Conservation (phyloP, 2,888 invertebrate species). For the Melanargia galathea region DNA sequence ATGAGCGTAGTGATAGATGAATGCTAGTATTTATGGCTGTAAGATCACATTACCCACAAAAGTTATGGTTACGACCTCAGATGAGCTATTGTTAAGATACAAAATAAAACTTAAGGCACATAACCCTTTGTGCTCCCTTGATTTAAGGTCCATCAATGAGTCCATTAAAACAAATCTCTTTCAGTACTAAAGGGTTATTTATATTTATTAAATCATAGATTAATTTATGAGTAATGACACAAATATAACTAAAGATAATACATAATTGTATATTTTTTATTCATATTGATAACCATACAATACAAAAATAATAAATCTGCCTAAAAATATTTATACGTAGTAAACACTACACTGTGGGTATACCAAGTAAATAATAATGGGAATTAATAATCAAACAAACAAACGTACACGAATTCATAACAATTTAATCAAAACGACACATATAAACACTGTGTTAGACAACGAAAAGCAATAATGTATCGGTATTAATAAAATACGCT, state of each 20-base stretch:
- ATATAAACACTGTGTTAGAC: slow-evolving; percentile 9
- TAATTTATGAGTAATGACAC: neutral
- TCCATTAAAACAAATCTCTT: slow-evolving; percentile 5
- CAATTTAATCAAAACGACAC: slow-evolving; percentile 12
- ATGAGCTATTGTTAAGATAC: slow-evolving; percentile 62
- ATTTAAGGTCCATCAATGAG: slow-evolving; percentile 21
- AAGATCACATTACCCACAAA: slow-evolving; percentile 65
- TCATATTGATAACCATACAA: too few relatives aligned
- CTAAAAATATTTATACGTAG: too few relatives aligned
- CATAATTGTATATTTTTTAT: too few relatives aligned
- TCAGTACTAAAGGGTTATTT: neutral
- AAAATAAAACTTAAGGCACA: slow-evolving; percentile 49
- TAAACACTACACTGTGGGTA: neutral
- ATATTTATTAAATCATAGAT: neutral
- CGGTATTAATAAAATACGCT: slow-evolving; percentile 25
- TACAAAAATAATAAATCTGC: too few relatives aligned
- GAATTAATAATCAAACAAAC: neutral
- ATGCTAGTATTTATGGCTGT: slow-evolving; percentile 57
- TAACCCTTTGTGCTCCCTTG: slow-evolving; percentile 24
- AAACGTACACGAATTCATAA: neutral
- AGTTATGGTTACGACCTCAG: slow-evolving; percentile 60
- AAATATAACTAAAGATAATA: too few relatives aligned
- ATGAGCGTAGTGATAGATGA: too few relatives aligned
- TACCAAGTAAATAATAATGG: neutral
- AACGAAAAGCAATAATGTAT: slow-evolving; percentile 23